Evolutionary conservation across 2,888 invertebrate species (phyloP), one percentile per base, ranked within the genome.

Genomic region (Cosmopolites sordidus): DNA sequence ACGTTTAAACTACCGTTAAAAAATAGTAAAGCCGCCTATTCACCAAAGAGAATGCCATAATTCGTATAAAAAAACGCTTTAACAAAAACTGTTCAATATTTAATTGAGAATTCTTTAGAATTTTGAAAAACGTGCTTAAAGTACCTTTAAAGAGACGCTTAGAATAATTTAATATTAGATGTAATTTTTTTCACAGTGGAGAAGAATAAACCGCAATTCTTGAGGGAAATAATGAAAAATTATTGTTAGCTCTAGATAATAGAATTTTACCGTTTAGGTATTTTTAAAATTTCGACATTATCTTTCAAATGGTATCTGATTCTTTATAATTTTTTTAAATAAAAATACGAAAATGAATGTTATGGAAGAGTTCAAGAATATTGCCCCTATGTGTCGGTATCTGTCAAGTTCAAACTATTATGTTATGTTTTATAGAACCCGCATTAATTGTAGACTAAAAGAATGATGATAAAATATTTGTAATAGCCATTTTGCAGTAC

Each of bases 401-500:
- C 33, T 33, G 33, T 33, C 33, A 33, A 33, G 33, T 33, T 33
- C 33, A 33, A 33, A 33, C 4, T 33, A 12, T 33, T 33, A 33
- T 33, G 5, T 33, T 33, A 2, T 33, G 11, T 5, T 12, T 33
- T 33, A 33, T 12, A 9, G 33, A 3, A 33, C 33, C 33, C 33
- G 33, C 33, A 33, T 33, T 33, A 9, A 22, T 22, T 22, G 22
- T 22, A 22, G 8, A 22, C 22, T 8, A 22, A 5, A 8, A 8
- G 22, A 22, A 22, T 5, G 22, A 22, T 22, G 8, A 8, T 22
- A 8, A 22, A 22, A 22, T 22, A 8, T 3, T 8, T 8, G 22
- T 22, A 22, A 22, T 22, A 22, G 22, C 22, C n/a, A n/a, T n/a
- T n/a, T n/a, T n/a, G n/a, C n/a, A n/a, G n/a, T n/a, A n/a, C n/a